Base-by-base conservation (phyloP, 2,797 vertebrate genomes). In the Megalops cyprinoides region DNA sequence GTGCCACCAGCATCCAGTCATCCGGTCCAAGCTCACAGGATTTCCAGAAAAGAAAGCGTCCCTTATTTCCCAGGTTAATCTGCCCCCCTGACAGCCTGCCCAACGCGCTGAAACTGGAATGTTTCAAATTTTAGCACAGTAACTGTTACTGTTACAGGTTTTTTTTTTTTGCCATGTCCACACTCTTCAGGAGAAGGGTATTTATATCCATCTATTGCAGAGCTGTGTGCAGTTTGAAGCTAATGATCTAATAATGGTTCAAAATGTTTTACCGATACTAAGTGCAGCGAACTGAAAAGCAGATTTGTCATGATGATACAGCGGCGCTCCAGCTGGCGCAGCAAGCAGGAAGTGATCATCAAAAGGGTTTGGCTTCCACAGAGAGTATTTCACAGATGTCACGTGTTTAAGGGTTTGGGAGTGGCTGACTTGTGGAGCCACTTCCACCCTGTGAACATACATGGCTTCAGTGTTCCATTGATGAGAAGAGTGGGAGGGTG, bases 171-270 rank as follows among this genome's bases (percentile, higher is more conserved):
- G 46, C 10, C 4, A 4, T 48, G 46, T 48, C 5, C 20, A 53
- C n/a, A n/a, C 55, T n/a, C n/a, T 25, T 58, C 79, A 83, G 62
- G 58, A 20, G 28, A 4, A 55, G 56, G 53, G 55, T 81, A 87
- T 80, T 82, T 48, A 77, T 77, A 74, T 23, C 87, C 83, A 89
- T 84, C 84, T 77, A 73, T 80, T 84, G 82, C 15, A 37, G n/a
- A 76, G 74, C 87, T 37, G 58, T 75, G 67, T 81, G 77, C 71
- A 78, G 51, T 74, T 86, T 75, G 80, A 74, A 86, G 81, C 76
- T 85, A 84, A 90, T 90, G 82, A 85, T 81, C 73, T 84, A 46
- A 76, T 79, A 81, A 85, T 78, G 31, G 14, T 31, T 7, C 31
- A 1, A 84, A 79, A 85, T 84, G 78, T 42, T 42, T 46, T 78